Base-by-base conservation (phyloP, 2,797 vertebrate species). In the Sebastes melanostomus region DNA sequence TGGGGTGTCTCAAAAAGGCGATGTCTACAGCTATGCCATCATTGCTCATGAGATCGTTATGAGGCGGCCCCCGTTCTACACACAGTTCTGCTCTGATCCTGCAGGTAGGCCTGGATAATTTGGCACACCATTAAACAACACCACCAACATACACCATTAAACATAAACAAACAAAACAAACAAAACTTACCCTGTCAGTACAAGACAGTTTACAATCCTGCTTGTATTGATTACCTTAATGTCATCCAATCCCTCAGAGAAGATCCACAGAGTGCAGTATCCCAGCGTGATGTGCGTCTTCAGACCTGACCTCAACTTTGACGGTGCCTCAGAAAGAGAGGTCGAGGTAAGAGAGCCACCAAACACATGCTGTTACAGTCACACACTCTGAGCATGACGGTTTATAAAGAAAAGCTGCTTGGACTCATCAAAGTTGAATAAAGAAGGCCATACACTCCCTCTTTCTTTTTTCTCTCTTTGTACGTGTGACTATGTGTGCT, bases 1-100 rank as follows among this genome's bases (percentile, higher is more conserved):
- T 18, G 95, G 92, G 1, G 86, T 96, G 25, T 99, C 98, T 71
- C 98, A 98, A 89, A 99, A 98, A 88, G 98, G 98, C 1, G 98
- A 99, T 0, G 96, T 98, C 14, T 99, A 98, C 88, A 98, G 98
- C 93, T 99, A 97, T 0, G 97, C 96, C 36, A 97, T 99, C 90
- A 98, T 99, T 9, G 96, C 96, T 8, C 97, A 99, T 75, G 98
- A 99, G 94, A 99, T 99, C 60, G 86, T 98, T 10, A 85, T 96
- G 70, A 96, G 98, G 27, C 93, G 80, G 72, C 84, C 92, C 13
- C 96, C 97, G 0, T 99, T 99, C 91, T 96, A 97, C 67, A 97
- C 95, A 0, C 3, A 89, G 60, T 75, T 42, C 73, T 97, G 96
- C 83, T 73, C 83, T 4, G 90, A 97, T 74, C 89, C 22, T 8